These are phyloP conservation scores for Ethmia dodecea DNA, from an alignment of 2,888 invertebrate genomes.

Conservation along the genomic window DNA sequence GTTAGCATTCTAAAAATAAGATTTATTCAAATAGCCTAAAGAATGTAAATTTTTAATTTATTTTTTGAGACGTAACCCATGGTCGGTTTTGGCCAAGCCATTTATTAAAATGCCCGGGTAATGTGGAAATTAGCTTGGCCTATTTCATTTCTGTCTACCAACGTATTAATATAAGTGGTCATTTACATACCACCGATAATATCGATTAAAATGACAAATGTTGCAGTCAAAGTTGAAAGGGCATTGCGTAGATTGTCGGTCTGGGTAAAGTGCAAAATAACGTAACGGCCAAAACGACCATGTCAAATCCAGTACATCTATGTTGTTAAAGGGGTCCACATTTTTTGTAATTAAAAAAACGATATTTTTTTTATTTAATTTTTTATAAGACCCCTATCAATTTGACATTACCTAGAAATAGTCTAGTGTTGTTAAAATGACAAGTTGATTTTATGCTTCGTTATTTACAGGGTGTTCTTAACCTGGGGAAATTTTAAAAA, in stretches of 20 bases:
- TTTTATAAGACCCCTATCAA: slow-evolving; percentile 30
- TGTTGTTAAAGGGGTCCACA: slow-evolving; percentile 18
- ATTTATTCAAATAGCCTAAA: slow-evolving; percentile 40
- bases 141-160: too few relatives aligned
- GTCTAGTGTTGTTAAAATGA: slow-evolving; percentile 71
- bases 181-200: too few relatives aligned
- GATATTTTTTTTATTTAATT: slow-evolving; percentile 24
- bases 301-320: slow-evolving; percentile 18
- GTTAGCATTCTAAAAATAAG: slow-evolving; percentile 39
- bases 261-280: too few relatives aligned
- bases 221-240: too few relatives aligned
- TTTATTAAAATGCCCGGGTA: not conserved
- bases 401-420: slow-evolving; percentile 73
- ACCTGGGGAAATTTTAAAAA: slow-evolving; percentile 13
- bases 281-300: not conserved
- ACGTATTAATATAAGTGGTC: too few relatives aligned
- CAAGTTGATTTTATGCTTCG: slow-evolving; percentile 47
- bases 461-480: slow-evolving; percentile 8
- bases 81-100: slow-evolving; percentile 1
- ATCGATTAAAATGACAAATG: too few relatives aligned
- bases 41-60: slow-evolving; percentile 28
- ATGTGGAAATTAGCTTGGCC: too few relatives aligned
- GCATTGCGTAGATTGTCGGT: too few relatives aligned
- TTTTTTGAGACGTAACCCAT: slow-evolving; percentile 16
- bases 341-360: slow-evolving; percentile 14